Evolutionary conservation across 2,888 invertebrate genomes (phyloP).

Genomic region (Tinea pellionella): DNA sequence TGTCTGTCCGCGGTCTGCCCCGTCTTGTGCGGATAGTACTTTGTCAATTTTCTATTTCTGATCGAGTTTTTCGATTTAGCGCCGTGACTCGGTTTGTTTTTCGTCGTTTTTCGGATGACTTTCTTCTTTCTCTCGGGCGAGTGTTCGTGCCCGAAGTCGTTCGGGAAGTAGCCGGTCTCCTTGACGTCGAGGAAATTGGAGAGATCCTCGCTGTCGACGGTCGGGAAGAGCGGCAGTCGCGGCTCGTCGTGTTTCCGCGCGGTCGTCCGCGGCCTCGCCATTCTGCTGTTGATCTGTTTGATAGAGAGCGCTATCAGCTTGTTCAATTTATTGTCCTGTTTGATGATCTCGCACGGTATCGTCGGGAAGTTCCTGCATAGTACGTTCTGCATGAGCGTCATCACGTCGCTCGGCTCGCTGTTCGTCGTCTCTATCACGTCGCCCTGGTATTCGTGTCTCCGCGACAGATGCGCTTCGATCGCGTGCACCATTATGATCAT

Average conservation of each 20-base stretch:
- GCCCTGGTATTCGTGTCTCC: not conserved
- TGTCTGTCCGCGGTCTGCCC: conserved; percentile 14
- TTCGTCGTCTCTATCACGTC: conserved; percentile 14
- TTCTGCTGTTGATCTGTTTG: conserved; percentile 44
- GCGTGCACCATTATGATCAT: not conserved
- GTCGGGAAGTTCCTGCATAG: conserved; percentile 50
- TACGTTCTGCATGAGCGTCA: conserved; percentile 45
- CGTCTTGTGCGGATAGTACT: conserved; percentile 55
- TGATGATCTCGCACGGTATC: conserved; percentile 47
- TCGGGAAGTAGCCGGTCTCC: conserved; percentile 25
- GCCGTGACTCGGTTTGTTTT: conserved; percentile 26
- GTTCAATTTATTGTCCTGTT: conserved; percentile 35
- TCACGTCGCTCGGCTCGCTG: conserved; percentile 19
- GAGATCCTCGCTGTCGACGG: conserved; percentile 38
- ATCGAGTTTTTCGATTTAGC: conserved; percentile 35
- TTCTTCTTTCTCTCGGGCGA: conserved; percentile 20
- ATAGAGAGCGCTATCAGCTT: conserved; percentile 45
- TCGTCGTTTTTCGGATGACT: conserved; percentile 14
- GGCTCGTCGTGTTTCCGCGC: conserved; percentile 20
- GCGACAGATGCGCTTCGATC: not conserved
- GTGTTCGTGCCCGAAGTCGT: conserved; percentile 13
- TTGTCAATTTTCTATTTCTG: conserved; percentile 25
- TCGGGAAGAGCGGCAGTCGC: conserved; percentile 35
- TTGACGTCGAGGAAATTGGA: conserved; percentile 37
- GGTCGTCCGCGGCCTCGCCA: not conserved